Percentiles rank a stretch among this genome's conserved stretches.
These are phyloP conservation scores for Glaucopsyche alexis DNA, from an alignment of 2,888 invertebrate species.

Conservation along the genomic window DNA sequence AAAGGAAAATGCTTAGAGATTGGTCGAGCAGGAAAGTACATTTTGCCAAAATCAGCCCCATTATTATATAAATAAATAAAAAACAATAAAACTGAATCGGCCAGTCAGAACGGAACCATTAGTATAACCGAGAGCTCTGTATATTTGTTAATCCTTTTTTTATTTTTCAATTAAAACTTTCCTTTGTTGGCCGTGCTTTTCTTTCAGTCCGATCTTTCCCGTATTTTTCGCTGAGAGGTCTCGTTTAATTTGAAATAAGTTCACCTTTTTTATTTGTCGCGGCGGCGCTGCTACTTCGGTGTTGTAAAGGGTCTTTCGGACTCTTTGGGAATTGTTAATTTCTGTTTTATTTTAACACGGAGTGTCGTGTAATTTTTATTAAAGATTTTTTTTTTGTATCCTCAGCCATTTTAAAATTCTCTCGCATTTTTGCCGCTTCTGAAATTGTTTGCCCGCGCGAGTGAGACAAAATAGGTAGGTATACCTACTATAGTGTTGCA, in stretches of 20 bases:
- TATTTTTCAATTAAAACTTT: conserved; percentile 58
- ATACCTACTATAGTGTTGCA: too few relatives aligned
- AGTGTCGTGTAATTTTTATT: conserved; percentile 4
- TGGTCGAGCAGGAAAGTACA: too few relatives aligned
- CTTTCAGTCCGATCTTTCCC: conserved; percentile 27
- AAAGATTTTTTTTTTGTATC: neutral
- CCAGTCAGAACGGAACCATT: neutral
- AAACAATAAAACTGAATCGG: neutral
- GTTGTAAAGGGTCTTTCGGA: neutral
- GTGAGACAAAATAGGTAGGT: too few relatives aligned
- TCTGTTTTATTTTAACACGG: conserved; percentile 10
- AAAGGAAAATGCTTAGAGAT: too few relatives aligned
- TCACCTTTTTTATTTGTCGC: conserved; percentile 22
- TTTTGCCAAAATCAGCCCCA: neutral
- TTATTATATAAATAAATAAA: neutral
- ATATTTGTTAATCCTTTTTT: conserved; percentile 42
- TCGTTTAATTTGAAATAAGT: conserved; percentile 34
- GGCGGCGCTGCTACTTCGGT: neutral
- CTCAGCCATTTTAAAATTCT: neutral
- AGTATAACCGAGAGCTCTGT: conserved; percentile 12
- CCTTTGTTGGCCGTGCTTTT: conserved; percentile 22
- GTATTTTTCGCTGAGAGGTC: conserved; percentile 37
- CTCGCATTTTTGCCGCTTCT: too few relatives aligned
- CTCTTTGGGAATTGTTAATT: conserved; percentile 2
- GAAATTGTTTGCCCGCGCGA: too few relatives aligned